Conservation (phyloP, 2,113 vertebrate genomes). For the Oostethus manadensis region DNA sequence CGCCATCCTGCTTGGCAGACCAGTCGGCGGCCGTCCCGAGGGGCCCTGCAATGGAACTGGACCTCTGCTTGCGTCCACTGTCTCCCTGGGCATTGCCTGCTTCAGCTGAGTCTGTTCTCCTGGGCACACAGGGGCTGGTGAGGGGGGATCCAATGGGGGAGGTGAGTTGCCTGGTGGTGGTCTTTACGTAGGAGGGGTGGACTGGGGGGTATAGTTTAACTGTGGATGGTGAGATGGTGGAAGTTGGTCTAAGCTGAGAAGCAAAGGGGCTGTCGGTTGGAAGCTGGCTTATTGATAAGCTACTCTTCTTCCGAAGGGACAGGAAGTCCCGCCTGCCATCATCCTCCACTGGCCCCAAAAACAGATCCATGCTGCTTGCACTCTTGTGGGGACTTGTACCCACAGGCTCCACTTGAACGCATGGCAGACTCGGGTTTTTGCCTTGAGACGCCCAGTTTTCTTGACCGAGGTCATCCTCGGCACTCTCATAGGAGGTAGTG, state of each 20-base stretch:
- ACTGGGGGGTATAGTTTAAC: constrained; percentile 81
- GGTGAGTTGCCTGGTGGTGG: constrained; percentile 91
- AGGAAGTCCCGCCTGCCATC: constrained; percentile 27
- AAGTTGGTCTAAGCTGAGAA: constrained; percentile 53
- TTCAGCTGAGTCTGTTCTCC: constrained; percentile 62
- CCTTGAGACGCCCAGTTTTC: constrained; percentile 15
- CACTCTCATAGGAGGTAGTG: constrained; percentile 68
- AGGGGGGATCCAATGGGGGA: constrained; percentile 80
- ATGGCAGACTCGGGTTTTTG: constrained; percentile 11
- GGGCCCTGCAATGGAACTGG: constrained; percentile 73
- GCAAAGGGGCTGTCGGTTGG: constrained; percentile 49
- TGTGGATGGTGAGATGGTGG: constrained; percentile 43
- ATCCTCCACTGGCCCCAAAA: constrained; percentile 36
- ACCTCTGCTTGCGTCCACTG: constrained; percentile 70
- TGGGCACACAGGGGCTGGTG: constrained; percentile 76
- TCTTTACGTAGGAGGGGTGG: constrained; percentile 89
- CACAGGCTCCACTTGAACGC: constrained; percentile 33
- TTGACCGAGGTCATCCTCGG: constrained; percentile 51
- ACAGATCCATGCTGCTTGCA: constrained; percentile 62
- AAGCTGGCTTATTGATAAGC: constrained; percentile 45
- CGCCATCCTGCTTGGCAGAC: constrained; percentile 69
- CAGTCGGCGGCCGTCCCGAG: constrained; percentile 79
- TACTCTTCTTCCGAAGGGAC: constrained; percentile 56
- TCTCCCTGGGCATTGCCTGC: constrained; percentile 42
- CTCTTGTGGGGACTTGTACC: constrained; percentile 45